Evolutionary conservation across 2,888 invertebrate species (phyloP), one percentile per base, ranked within the genome.

Genomic region (Drosophila yooni): DNA sequence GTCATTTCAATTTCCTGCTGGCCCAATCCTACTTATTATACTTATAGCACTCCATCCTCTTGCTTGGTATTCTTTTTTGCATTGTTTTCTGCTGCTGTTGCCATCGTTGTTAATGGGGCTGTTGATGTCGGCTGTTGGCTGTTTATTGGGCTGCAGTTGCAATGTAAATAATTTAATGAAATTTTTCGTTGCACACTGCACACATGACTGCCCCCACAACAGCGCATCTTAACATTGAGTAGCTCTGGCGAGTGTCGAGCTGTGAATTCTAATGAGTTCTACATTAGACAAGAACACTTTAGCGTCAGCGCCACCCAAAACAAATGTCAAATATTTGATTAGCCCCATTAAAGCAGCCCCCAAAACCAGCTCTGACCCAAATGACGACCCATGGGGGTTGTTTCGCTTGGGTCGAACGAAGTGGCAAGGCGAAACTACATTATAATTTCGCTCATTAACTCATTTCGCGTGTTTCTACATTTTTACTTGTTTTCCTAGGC

Each of bases 301-400:
- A 52, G 57, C 64, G 70, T 63, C 60, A 64, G 74, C 67, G 64
- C 61, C 66, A 43, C 43, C 74, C 64, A 78, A 76, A 75, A 77
- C 74, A 76, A 83, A 91, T 87, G 78, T 82, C 83, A 89, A 89
- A 91, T 91, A 90, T 89, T 89, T 91, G 89, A 89, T 91, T 89
- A 89, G 76, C 91, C 85, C 89, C 85, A 85, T 89, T 89, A 78
- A 77, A 76, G 57, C 75, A 64, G 76, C 79, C 70, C 70, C 69
- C 60, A 50, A 43, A 50, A 15, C 11, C 54, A 48, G 27, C 34
- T 46, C 46, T 84, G 89, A 89, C 89, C 89, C 89, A 87, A 70
- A 82, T 84, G 74, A 59, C 3, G 36, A 63, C 40, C 59, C 61
- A 58, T 66, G 64, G 69, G 83, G 88, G 89, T 84, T 58, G 79